Percentiles rank a stretch among this genome's conserved stretches.
phyloP scores from a whole-genome alignment of 2,113 vertebrate species.

The Neoarius graeffei region DNA sequence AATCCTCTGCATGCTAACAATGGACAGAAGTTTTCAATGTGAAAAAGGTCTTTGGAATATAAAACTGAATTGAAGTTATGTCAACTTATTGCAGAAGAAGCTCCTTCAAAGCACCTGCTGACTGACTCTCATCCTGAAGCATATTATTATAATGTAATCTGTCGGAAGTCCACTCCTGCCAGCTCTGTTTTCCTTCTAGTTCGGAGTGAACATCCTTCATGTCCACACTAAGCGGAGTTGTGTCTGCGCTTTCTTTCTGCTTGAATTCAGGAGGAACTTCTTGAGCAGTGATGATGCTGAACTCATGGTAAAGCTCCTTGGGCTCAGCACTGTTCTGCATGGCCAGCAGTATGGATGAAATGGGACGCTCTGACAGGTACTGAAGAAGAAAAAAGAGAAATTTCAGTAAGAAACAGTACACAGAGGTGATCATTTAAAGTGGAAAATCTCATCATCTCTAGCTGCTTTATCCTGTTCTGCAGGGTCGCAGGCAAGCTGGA shows the following conservation, averaged over 20 bases:
- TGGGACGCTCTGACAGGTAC: slow-evolving; percentile 51
- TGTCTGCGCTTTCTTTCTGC: background rate
- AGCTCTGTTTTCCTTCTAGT: background rate
- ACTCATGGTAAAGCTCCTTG: slow-evolving; percentile 57
- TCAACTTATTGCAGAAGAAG: background rate
- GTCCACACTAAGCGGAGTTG: background rate
- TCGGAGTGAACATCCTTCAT: background rate
- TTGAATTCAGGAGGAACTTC: background rate
- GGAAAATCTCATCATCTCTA: too few relatives aligned
- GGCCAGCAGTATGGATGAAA: slow-evolving; percentile 38
- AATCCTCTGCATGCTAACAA: background rate
- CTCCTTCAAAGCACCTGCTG: background rate
- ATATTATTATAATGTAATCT: background rate
- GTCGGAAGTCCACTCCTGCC: background rate
- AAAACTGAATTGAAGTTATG: background rate
- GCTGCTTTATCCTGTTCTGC: too few relatives aligned
- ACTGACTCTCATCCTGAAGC: background rate
- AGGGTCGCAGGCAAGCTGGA: too few relatives aligned
- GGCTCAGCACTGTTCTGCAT: slow-evolving; percentile 51
- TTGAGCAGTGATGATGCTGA: slow-evolving; percentile 51
- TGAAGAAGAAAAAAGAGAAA: slow-evolving; percentile 22
- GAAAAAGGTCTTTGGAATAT: background rate
- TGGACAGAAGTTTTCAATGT: background rate
- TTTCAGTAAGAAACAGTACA: background rate
- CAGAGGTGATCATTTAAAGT: too few relatives aligned